Base-by-base conservation (phyloP, 1,140 invertebrate genomes). In the Agrypnia vestita region DNA sequence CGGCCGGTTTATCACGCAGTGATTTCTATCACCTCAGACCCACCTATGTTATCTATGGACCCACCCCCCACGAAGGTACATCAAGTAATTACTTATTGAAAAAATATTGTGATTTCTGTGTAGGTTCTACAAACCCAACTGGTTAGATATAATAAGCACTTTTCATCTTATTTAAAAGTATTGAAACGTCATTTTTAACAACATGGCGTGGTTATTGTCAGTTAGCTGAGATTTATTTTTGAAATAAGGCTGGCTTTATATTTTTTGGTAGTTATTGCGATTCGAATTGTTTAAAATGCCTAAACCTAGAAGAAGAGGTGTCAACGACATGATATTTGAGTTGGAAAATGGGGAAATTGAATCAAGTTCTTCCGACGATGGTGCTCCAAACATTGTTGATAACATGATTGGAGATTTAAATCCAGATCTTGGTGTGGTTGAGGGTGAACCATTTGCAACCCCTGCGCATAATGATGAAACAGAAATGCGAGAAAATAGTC, bases 291-390 rank as follows among this genome's bases (percentile, higher is more conserved):
- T 44, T 44, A 25, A 46, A 67, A 86, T 89, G 88, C 84, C 88
- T 4, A 89, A 87, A 86, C 84, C 11, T 25, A 46, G 88, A 76
- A 89, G 87, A 84, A 84, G 84, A 12, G 86, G 80, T 49, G 84
- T 88, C 17, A 87, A 87, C 59, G 86, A 88, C 85, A 89, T 89
- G 15, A 89, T 89, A 84, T 89, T 87, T 84, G 88, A 89, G 85
- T 85, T 89, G 78, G 87, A 89, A 61, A 88, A 87, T 83, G 88
- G 88, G 74, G 88, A 89, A 76, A 85, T 89, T 47, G 85, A 85
- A 80, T 84, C 84, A 55, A 89, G 88, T 69, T 88, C 86, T 74
- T 87, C 88, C 9, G 87, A 88, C 81, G 84, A 80, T 82, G 86
- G 84, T 74, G 83, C 85, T 79, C 71, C 51, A 44, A 74, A 74